These are phyloP conservation scores for Glaucidium brasilianum DNA, from an alignment of 2,113 vertebrate species.

Conservation along the genomic window DNA sequence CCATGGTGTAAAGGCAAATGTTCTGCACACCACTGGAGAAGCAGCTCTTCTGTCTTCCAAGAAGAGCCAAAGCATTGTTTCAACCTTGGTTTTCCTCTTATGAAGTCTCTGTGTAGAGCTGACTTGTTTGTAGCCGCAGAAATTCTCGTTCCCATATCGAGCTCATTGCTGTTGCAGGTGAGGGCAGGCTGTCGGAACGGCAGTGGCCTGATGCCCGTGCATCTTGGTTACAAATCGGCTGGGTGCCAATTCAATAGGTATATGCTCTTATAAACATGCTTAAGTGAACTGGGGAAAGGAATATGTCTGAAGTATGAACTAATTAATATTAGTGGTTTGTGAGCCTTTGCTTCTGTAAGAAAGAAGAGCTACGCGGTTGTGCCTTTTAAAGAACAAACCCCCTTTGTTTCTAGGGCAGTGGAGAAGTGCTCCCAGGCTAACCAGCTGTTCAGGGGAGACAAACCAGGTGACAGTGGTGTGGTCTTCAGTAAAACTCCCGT, in stretches of 20 bases:
- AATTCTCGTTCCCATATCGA: accelerated
- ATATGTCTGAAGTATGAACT: background rate
- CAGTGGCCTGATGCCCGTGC: background rate
- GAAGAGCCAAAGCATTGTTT: background rate
- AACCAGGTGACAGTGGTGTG: accelerated
- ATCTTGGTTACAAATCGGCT: background rate
- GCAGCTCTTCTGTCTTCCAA: background rate
- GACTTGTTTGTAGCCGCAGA: background rate
- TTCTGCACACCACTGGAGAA: accelerated
- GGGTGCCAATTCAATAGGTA: background rate
- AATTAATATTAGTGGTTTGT: background rate
- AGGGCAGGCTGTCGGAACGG: background rate
- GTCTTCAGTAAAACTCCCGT: accelerated
- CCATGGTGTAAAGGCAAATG: accelerated
- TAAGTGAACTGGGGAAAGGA: background rate
- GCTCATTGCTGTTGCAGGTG: background rate
- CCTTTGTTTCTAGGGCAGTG: background rate
- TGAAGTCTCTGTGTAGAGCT: background rate
- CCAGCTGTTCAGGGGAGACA: background rate
- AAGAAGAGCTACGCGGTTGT: background rate
- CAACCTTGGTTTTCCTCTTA: accelerated
- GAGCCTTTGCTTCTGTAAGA: background rate
- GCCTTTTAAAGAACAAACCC: background rate
- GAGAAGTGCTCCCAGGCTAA: background rate
- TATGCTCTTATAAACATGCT: background rate